Conservation (phyloP, 2,113 vertebrate species). For the Speoplatyrhinus poulsoni region DNA sequence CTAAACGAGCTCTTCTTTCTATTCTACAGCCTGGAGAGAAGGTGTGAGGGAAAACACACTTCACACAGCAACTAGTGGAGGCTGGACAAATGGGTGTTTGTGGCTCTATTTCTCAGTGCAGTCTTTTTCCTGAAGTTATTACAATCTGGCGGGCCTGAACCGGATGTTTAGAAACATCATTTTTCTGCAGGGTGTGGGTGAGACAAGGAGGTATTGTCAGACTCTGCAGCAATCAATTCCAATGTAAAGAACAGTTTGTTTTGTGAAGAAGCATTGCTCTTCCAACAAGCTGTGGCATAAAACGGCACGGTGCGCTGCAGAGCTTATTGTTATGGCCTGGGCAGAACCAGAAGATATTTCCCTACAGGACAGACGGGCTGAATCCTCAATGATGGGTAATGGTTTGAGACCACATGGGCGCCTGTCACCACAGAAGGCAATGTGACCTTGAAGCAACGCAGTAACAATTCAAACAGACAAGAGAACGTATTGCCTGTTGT, state of each 20-base stretch:
- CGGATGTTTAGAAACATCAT: constrained; percentile 10
- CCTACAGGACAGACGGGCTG: constrained; percentile 39
- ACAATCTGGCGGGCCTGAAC: not conserved
- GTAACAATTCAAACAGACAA: not conserved
- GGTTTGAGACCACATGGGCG: constrained; percentile 45
- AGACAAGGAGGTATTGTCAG: constrained; percentile 3
- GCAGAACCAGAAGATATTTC: constrained; percentile 56
- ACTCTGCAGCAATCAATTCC: constrained; percentile 36
- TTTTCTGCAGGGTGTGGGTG: constrained; percentile 18
- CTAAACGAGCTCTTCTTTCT: too few species aligned
- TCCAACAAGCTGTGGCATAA: constrained; percentile 48
- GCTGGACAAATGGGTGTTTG: too few species aligned
- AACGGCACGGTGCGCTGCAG: constrained; percentile 20
- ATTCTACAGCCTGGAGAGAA: not conserved
- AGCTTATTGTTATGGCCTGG: constrained; percentile 51
- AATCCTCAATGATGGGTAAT: constrained; percentile 52
- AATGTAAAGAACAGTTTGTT: not conserved
- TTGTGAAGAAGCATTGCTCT: constrained; percentile 18
- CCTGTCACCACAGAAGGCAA: constrained; percentile 48
- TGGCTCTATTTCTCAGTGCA: too few species aligned
- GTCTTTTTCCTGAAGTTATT: not conserved
- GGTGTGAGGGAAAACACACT: not conserved
- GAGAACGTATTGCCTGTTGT: not conserved
- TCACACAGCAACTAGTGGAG: too few species aligned
- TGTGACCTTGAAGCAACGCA: constrained; percentile 47